These are phyloP conservation scores for Drosophila santomea DNA, from an alignment of 1,140 invertebrate genomes.

Conservation along the genomic window DNA sequence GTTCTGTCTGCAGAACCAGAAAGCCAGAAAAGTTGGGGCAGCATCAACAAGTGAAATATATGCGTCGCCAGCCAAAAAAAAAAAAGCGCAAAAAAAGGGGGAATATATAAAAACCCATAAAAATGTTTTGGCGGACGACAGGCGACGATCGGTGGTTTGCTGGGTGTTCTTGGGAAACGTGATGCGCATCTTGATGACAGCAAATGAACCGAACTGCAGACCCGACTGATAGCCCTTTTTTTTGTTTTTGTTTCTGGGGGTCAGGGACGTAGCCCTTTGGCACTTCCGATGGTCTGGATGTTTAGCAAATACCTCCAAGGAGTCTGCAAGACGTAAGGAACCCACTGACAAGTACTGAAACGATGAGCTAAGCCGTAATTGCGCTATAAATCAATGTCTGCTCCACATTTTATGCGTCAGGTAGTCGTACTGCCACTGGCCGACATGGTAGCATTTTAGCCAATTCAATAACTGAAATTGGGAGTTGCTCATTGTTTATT, in stretches of 20 bases:
- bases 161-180: constrained; percentile 49
- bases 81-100: constrained; percentile 4
- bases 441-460: constrained; percentile 39
- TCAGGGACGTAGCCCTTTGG: constrained; percentile 22
- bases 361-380: constrained; percentile 61
- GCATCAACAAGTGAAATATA: constrained; percentile 70
- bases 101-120: constrained; percentile 60
- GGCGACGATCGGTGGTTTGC: constrained; percentile 47
- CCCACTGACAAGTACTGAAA: constrained; percentile 22
- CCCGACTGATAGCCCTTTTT: constrained; percentile 21
- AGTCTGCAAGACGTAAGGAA: constrained; percentile 12
- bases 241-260: background rate
- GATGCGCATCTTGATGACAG: constrained; percentile 57
- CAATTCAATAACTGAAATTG: constrained; percentile 52
- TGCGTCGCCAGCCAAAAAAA: constrained; percentile 32
- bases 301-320: background rate
- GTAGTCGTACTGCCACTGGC: constrained; percentile 20
- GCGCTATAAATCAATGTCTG: constrained; percentile 77
- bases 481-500: constrained; percentile 30
- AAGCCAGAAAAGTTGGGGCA: constrained; percentile 3
- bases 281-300: background rate
- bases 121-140: constrained; percentile 73
- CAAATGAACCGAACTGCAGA: constrained; percentile 34
- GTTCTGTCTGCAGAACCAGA: constrained; percentile 24
- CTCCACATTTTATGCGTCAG: constrained; percentile 71